phyloP scores from a whole-genome alignment of 1,140 invertebrate species.

The Dufourea novaeangliae region DNA sequence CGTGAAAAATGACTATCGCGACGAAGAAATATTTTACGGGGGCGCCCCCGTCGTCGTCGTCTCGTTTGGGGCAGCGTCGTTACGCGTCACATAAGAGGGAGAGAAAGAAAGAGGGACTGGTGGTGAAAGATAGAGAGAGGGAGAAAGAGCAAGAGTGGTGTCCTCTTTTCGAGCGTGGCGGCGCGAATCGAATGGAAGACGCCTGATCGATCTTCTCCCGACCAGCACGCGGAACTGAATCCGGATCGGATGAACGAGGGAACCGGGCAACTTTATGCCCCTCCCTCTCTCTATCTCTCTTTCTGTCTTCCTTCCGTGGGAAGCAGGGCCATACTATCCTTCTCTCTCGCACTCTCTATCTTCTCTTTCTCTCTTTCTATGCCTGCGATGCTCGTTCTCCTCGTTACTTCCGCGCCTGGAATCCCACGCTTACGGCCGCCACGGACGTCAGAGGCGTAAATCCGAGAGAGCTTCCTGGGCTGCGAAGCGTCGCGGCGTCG shows the following conservation, averaged over 20 bases:
- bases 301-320: conserved; percentile 67
- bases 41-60: conserved; percentile 52
- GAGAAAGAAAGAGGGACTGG: background rate
- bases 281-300: too few relatives aligned
- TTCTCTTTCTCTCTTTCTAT: background rate
- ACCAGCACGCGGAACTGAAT: conserved; percentile 63
- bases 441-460: conserved; percentile 50
- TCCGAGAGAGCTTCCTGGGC: conserved; percentile 54
- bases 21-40: conserved; percentile 77
- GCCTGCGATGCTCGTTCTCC: conserved; percentile 20
- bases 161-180: conserved; percentile 7
- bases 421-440: conserved; percentile 48
- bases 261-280: conserved; percentile 63
- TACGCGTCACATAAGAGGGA: conserved; percentile 14
- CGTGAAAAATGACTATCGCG: conserved; percentile 79
- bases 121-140: too few relatives aligned
- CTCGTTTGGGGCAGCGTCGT: conserved; percentile 26
- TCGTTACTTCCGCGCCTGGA: conserved; percentile 54
- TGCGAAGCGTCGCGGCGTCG: conserved; percentile 53
- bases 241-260: conserved; percentile 60
- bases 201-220: conserved; percentile 52
- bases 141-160: background rate
- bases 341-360: background rate
- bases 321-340: conserved; percentile 51
- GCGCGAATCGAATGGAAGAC: conserved; percentile 46